These are phyloP conservation scores for Hyperopisus bebe DNA, from an alignment of 2,113 vertebrate species.

Conservation along the genomic window DNA sequence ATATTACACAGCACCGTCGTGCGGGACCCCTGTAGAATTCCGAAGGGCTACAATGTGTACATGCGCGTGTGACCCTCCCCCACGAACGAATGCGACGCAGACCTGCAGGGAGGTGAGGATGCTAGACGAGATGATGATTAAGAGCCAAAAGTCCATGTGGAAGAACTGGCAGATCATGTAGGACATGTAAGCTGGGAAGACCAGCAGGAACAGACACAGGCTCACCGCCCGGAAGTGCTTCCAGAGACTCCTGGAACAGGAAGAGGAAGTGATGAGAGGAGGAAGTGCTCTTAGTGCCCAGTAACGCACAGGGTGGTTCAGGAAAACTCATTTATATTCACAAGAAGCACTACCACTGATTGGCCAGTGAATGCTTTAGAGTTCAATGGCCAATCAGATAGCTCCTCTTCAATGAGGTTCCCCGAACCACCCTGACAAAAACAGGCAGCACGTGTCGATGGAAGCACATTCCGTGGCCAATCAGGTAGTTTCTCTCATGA, in stretches of 20 bases:
- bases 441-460: too few relatives aligned
- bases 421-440: not conserved
- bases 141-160: conserved; percentile 98
- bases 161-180: conserved; percentile 99
- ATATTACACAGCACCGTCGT: not conserved
- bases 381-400: not conserved
- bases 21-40: not conserved
- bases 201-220: conserved; percentile 83
- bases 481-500: not conserved
- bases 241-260: conserved; percentile 81
- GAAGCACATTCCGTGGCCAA: not conserved
- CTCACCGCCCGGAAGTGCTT: conserved; percentile 95
- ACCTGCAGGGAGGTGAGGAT: conserved; percentile 97
- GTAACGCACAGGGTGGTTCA: not conserved
- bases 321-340: not conserved
- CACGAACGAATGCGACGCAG: conserved; percentile 22
- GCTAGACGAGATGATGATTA: conserved; percentile 97
- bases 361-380: not conserved
- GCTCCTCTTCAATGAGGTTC: not conserved
- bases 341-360: not conserved
- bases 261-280: not conserved
- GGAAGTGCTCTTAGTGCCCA: not conserved
- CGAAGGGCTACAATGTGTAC: not conserved
- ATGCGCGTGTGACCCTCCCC: not conserved
- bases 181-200: conserved; percentile 95